phyloP scores from a whole-genome alignment of 1,140 invertebrate genomes.

The Gonatopus flavifemur region DNA sequence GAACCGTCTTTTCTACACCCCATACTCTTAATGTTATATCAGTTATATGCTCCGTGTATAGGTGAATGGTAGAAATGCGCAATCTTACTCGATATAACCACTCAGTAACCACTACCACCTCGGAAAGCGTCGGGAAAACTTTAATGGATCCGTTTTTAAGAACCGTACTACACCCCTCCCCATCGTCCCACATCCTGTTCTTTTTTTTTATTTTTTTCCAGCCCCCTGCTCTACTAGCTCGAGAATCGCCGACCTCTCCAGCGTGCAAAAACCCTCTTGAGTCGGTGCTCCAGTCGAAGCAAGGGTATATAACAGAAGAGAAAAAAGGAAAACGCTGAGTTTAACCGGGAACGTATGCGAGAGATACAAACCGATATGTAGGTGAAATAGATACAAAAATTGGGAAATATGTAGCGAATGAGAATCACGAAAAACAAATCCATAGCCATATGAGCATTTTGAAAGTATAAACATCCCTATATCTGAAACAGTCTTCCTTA shows the following conservation, averaged over 20 bases:
- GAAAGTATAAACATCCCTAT: too few relatives aligned
- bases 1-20: slow-evolving; percentile 7
- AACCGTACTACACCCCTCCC: slow-evolving; percentile 14
- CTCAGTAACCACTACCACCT: slow-evolving; percentile 26
- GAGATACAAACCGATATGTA: too few relatives aligned
- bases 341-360: not conserved
- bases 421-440: not conserved
- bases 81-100: slow-evolving; percentile 22
- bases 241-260: slow-evolving; percentile 28
- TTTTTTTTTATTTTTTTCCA: too few relatives aligned
- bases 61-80: slow-evolving; percentile 30
- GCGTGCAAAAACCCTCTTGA: slow-evolving; percentile 33
- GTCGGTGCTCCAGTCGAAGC: slow-evolving; percentile 26
- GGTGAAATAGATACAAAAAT: too few relatives aligned
- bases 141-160: slow-evolving; percentile 49
- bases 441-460: too few relatives aligned
- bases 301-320: slow-evolving; percentile 11
- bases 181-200: too few relatives aligned
- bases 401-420: not conserved
- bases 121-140: slow-evolving; percentile 40
- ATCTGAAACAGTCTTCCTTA: too few relatives aligned
- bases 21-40: slow-evolving; percentile 3
- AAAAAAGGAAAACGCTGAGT: slow-evolving; percentile 4
- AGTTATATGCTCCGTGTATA: too few relatives aligned
- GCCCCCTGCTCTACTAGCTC: not conserved